phyloP scores from a whole-genome alignment of 1,140 invertebrate genomes.

The Piezodorus guildinii region DNA sequence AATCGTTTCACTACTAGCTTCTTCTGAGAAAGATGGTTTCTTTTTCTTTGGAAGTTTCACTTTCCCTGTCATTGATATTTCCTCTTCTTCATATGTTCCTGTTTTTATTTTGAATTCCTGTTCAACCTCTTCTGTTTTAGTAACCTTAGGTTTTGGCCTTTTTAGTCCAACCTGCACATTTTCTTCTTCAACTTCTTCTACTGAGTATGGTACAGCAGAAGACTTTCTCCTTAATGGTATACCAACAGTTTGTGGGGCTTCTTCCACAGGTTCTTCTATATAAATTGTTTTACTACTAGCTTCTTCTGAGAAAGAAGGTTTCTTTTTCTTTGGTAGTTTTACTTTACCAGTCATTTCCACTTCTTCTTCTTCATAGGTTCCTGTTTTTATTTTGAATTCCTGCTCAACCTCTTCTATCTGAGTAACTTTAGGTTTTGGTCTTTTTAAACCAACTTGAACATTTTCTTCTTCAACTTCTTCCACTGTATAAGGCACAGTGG shows the following conservation, averaged over 20 bases:
- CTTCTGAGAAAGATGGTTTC: constrained; percentile 60
- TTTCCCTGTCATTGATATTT: constrained; percentile 71
- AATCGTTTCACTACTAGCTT: constrained; percentile 49
- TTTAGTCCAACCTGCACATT: constrained; percentile 40
- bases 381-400: constrained; percentile 70
- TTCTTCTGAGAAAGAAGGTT: constrained; percentile 56
- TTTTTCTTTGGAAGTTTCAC: constrained; percentile 59
- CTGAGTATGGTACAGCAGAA: constrained; percentile 34
- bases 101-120: constrained; percentile 75
- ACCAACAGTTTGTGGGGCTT: constrained; percentile 46
- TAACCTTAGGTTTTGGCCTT: constrained; percentile 32
- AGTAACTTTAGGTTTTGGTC: constrained; percentile 33
- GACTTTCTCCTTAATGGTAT: constrained; percentile 28
- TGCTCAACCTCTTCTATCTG: constrained; percentile 61
- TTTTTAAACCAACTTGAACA: constrained; percentile 39
- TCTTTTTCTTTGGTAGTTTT: constrained; percentile 59
- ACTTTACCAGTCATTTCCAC: constrained; percentile 72
- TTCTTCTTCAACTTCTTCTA: constrained; percentile 33
- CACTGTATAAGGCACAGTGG: constrained; percentile 32
- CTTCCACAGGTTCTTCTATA: constrained; percentile 45
- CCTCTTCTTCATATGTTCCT: constrained; percentile 73
- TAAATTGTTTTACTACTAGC: constrained; percentile 50
- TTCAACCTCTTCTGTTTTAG: constrained; percentile 68
- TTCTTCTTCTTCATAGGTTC: constrained; percentile 74
- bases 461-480: constrained; percentile 32